Evolutionary conservation across 2,797 vertebrate species (phyloP).

Genomic region (Echiichthys vipera): DNA sequence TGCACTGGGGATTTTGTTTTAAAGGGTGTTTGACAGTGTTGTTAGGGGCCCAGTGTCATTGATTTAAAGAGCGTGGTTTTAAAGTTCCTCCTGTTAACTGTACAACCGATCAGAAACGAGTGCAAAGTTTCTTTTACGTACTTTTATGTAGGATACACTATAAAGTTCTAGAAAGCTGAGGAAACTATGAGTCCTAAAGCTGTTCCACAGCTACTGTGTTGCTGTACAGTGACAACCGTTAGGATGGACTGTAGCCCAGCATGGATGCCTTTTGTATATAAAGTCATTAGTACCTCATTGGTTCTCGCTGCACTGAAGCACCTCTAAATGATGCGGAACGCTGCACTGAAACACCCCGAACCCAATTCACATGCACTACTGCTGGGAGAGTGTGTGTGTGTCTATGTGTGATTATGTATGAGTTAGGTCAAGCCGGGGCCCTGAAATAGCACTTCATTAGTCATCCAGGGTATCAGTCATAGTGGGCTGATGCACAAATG

Average conservation of each 20-base stretch:
- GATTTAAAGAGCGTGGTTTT: slow-evolving; percentile 37
- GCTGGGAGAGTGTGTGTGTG: slow-evolving; percentile 62
- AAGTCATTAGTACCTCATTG: slow-evolving; percentile 84
- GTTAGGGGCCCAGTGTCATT: slow-evolving; percentile 43
- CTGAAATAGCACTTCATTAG: slow-evolving; percentile 86
- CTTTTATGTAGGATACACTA: neutral
- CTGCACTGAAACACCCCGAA: slow-evolving; percentile 59
- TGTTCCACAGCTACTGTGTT: slow-evolving; percentile 4
- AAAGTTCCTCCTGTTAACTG: slow-evolving; percentile 18
- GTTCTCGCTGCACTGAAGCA: slow-evolving; percentile 78
- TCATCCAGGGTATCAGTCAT: slow-evolving; percentile 75
- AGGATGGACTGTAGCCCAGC: slow-evolving; percentile 58
- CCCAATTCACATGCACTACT: slow-evolving; percentile 54
- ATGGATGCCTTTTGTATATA: slow-evolving; percentile 79
- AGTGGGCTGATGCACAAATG: slow-evolving; percentile 56
- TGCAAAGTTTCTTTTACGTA: slow-evolving; percentile 11
- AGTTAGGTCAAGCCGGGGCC: slow-evolving; percentile 73
- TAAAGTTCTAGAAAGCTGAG: slow-evolving; percentile 18
- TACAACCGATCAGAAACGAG: slow-evolving; percentile 8
- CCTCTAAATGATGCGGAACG: slow-evolving; percentile 83
- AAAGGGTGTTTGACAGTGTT: slow-evolving; percentile 57
- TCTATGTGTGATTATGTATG: slow-evolving; percentile 49
- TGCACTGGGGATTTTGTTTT: slow-evolving; percentile 36
- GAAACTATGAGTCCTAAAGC: slow-evolving; percentile 23
- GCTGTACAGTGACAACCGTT: slow-evolving; percentile 1